Evolutionary conservation across 2,888 invertebrate genomes (phyloP).

Genomic region (Limnephilus auricula): DNA sequence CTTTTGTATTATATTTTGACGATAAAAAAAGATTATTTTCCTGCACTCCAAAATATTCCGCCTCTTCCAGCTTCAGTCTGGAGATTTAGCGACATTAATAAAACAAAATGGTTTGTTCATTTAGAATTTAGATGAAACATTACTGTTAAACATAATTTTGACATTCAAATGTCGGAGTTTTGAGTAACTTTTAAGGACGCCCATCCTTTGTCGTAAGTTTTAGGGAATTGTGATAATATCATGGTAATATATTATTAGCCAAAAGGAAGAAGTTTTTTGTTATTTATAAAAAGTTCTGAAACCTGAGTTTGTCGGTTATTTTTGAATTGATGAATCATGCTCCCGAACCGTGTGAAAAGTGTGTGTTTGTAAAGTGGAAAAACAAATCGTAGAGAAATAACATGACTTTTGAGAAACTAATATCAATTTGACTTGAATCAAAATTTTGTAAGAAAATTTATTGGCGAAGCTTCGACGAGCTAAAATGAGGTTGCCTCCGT

Average conservation of each 20-base stretch:
- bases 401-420: no score
- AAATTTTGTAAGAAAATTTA: not conserved
- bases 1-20: no score
- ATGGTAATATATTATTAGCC: not conserved
- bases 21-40: not conserved
- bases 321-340: not conserved
- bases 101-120: not conserved
- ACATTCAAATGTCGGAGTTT: not conserved
- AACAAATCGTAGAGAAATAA: no score
- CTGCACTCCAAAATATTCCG: not conserved
- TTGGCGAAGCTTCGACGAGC: not conserved
- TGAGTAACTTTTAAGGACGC: not conserved
- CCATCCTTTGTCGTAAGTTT: not conserved
- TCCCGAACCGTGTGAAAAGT: not conserved
- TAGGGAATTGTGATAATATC: not conserved
- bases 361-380: not conserved
- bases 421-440: no score
- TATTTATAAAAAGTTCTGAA: not conserved
- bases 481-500: not conserved
- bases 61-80: not conserved
- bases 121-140: not conserved
- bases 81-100: not conserved
- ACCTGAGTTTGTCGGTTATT: not conserved
- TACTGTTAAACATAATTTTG: not conserved
- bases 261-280: not conserved